Conservation (phyloP, 2,797 vertebrate species). For the Galaxias olidus region DNA sequence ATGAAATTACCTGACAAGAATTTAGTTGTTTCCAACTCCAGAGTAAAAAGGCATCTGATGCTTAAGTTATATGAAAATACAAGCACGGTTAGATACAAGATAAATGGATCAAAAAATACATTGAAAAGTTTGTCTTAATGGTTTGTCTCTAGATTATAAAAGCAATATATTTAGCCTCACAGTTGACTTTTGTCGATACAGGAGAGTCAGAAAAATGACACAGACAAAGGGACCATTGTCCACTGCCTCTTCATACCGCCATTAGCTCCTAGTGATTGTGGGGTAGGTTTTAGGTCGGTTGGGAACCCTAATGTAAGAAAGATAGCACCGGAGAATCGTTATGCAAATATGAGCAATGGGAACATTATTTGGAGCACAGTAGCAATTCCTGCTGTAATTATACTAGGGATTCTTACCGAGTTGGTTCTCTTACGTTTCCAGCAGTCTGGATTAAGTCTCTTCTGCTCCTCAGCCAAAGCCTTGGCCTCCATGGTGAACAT, state of each 20-base stretch:
- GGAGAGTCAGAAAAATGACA: constrained; percentile 51
- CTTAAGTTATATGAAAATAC: constrained; percentile 77
- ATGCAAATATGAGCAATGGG: not conserved
- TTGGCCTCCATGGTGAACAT: constrained; percentile 99
- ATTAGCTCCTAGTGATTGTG: constrained; percentile 47
- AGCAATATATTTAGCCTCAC: constrained; percentile 76
- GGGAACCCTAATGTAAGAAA: constrained; percentile 69
- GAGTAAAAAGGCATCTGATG: constrained; percentile 87
- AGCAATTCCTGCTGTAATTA: not conserved
- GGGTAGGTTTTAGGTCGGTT: constrained; percentile 73
- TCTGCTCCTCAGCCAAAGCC: constrained; percentile 98
- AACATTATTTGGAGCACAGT: too few relatives aligned
- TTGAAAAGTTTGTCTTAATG: constrained; percentile 43
- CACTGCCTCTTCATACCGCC: constrained; percentile 36
- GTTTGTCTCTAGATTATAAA: constrained; percentile 63
- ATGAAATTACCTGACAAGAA: constrained; percentile 73
- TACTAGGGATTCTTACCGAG: constrained; percentile 86
- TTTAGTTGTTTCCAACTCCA: constrained; percentile 73
- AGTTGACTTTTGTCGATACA: constrained; percentile 69
- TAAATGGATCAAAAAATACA: constrained; percentile 60
- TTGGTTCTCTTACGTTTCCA: constrained; percentile 99
- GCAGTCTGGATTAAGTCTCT: constrained; percentile 97
- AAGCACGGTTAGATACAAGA: constrained; percentile 81
- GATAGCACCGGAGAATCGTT: not conserved
- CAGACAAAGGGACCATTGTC: not conserved